phyloP scores from a whole-genome alignment of 1,140 invertebrate genomes.

The Megathymus violae region DNA sequence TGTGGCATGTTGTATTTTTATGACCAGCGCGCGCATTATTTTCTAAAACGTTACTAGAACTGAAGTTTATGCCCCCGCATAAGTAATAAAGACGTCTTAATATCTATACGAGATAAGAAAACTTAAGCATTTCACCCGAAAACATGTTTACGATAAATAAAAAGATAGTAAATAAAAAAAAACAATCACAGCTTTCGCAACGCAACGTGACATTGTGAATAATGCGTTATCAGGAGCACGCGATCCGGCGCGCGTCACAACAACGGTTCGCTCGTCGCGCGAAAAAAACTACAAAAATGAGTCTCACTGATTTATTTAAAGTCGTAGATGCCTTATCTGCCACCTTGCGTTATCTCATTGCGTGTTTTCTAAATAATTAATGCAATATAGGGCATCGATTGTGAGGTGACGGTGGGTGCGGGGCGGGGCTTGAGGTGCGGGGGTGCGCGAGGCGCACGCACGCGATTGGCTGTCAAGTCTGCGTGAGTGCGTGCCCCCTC shows the following conservation, averaged over 20 bases:
- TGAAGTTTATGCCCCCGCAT: slow-evolving; percentile 24
- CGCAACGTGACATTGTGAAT: slow-evolving; percentile 55
- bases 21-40: slow-evolving; percentile 26
- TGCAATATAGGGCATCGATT: slow-evolving; percentile 85
- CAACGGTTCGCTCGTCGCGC: slow-evolving; percentile 14
- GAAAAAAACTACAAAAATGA: slow-evolving; percentile 46
- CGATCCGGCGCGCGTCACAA: slow-evolving; percentile 19
- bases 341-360: slow-evolving; percentile 83
- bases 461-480: slow-evolving; percentile 79
- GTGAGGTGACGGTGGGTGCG: slow-evolving; percentile 77
- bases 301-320: slow-evolving; percentile 78
- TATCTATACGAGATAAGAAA: slow-evolving; percentile 28
- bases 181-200: slow-evolving; percentile 48
- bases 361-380: slow-evolving; percentile 84
- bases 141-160: slow-evolving; percentile 42
- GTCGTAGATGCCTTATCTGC: slow-evolving; percentile 76
- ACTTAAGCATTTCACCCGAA: slow-evolving; percentile 23
- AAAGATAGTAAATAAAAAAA: slow-evolving; percentile 43
- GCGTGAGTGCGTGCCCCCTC: slow-evolving; percentile 80
- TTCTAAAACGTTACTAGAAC: slow-evolving; percentile 23
- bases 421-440: slow-evolving; percentile 65
- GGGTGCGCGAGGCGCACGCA: slow-evolving; percentile 81
- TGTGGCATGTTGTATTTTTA: slow-evolving; percentile 35
- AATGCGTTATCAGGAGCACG: slow-evolving; percentile 52
- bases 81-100: slow-evolving; percentile 27